phyloP scores from a whole-genome alignment of 1,140 invertebrate genomes.

The Drosophila serrata region DNA sequence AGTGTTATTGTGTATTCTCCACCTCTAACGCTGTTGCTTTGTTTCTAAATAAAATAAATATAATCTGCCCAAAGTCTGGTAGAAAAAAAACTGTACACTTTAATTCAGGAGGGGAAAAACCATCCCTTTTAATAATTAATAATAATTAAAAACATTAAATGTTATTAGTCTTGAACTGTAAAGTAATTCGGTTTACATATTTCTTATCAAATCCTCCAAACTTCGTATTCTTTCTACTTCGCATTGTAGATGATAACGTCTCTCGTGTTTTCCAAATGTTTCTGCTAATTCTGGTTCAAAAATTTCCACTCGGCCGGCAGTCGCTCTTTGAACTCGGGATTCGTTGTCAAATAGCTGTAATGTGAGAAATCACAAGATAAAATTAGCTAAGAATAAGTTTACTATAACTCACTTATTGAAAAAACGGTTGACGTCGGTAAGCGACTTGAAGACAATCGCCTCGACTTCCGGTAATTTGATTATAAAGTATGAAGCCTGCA shows the following conservation, averaged over 20 bases:
- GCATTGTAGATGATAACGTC: too few species aligned
- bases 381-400: background rate
- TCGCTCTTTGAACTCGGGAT: background rate
- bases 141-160: too few species aligned
- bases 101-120: too few species aligned
- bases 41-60: too few species aligned
- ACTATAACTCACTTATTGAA: slow-evolving; percentile 48
- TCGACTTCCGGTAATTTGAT: slow-evolving; percentile 42
- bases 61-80: too few species aligned
- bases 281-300: background rate
- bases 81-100: too few species aligned
- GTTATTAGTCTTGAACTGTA: too few species aligned
- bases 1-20: too few species aligned
- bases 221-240: too few species aligned
- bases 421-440: slow-evolving; percentile 6
- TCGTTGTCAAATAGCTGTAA: slow-evolving; percentile 27
- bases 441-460: slow-evolving; percentile 24
- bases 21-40: too few species aligned
- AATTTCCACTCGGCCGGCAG: slow-evolving; percentile 64
- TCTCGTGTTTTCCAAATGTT: background rate
- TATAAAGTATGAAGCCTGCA: slow-evolving; percentile 8
- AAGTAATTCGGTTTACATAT: background rate
- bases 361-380: background rate
- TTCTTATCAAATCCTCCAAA: background rate
- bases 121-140: too few species aligned